Base-by-base conservation (phyloP, 30 jellyfish, hydroid and myxozoan genomes). In the Hydractinia echinata region DNA sequence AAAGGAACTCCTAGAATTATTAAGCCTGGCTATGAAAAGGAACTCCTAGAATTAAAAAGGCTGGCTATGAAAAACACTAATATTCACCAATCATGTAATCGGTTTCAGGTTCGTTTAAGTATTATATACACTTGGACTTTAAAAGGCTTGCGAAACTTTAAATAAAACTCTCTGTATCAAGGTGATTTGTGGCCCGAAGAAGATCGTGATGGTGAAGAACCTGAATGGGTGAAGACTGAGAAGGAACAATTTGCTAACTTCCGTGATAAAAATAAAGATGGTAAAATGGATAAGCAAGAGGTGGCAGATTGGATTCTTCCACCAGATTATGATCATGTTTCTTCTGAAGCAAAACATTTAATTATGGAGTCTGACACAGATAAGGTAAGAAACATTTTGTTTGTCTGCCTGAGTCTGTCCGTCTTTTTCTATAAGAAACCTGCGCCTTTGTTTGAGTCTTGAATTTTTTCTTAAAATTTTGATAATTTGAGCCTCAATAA, bases 171-270 rank as follows among this genome's bases (percentile, higher is more conserved):
- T 30, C 44, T 30, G 1, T 30, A 30, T 30, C 44, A 30, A 30
- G 97, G 97, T 66, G 97, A 91, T 66, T 72, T 91, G 55, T 91
- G 96, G 96, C 97, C 97, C 15, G 96, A 86, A 61, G 87, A 85
- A 61, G 97, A 91, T 67, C 87, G 97, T 62, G 89, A 77, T 53
- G 92, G 95, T 15, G 96, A 80, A 20, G 95, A 91, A 52, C 97
- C 97, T 9, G 97, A 91, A 70, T 91, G 95, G 92, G 95, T 91
- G 50, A 85, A 79, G 72, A 91, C 89, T 5, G 97, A 91, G 70
- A 72, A 88, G 54, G 96, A 91, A 70, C 97, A 91, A 70, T 91
- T 91, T 72, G 56, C 87, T 51, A 77, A 79, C 53, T 91, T 86
- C 85, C 94, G 97, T 66, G 97, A 91, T 72, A 76, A 74, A 73